phyloP scores from a whole-genome alignment of 2,113 vertebrate species.

The Notechis scutatus region DNA sequence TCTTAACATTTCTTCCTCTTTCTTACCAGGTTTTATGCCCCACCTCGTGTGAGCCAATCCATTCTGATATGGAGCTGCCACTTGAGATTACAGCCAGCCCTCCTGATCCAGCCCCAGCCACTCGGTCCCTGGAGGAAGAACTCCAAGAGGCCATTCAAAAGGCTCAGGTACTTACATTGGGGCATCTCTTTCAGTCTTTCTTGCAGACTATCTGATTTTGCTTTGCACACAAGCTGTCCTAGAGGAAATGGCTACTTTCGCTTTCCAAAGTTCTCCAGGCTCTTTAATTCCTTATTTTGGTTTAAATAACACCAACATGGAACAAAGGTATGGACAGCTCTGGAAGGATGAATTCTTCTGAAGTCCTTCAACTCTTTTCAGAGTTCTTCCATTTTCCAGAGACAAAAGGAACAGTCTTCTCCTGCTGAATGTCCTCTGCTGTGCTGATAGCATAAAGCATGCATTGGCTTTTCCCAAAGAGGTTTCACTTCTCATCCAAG shows the following conservation, averaged over 20 bases:
- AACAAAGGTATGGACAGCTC: neutral
- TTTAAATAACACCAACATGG: neutral
- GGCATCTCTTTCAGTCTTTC: no score
- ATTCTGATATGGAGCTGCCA: slow-evolving; percentile 79
- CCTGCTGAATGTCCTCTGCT: neutral
- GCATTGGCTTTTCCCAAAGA: neutral
- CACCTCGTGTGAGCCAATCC: slow-evolving; percentile 73
- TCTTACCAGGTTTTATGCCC: slow-evolving; percentile 66
- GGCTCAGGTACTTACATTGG: slow-evolving; percentile 73
- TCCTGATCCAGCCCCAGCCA: slow-evolving; percentile 58
- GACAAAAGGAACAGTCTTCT: neutral
- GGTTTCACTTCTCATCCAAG: no score
- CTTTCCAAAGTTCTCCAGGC: neutral
- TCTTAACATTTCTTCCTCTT: neutral
- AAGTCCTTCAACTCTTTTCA: neutral
- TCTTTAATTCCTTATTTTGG: neutral
- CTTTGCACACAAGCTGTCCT: neutral
- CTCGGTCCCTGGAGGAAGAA: slow-evolving; percentile 83
- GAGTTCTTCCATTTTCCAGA: neutral
- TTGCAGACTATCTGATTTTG: neutral
- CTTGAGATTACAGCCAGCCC: slow-evolving; percentile 83
- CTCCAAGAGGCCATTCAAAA: slow-evolving; percentile 87
- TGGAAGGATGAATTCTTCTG: neutral
- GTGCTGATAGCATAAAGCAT: neutral
- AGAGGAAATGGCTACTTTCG: neutral